Evolutionary conservation across 2,797 vertebrate genomes (phyloP).

Genomic region (Macrochelys suwanniensis): DNA sequence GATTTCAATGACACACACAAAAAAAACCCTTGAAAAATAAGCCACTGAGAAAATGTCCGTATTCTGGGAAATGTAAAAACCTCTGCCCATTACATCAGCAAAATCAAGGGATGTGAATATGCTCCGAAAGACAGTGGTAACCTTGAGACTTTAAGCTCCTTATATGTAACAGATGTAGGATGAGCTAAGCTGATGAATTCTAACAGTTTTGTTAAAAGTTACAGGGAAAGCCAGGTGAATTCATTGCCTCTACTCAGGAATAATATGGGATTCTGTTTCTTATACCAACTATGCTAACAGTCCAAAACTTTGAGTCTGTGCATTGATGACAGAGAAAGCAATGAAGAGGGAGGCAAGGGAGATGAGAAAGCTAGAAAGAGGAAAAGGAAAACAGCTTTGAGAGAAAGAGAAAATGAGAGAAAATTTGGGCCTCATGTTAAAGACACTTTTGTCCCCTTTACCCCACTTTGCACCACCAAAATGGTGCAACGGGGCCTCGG

Average conservation of each 20-base stretch:
- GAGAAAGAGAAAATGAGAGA: neutral
- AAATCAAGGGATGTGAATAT: neutral
- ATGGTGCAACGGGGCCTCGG: neutral
- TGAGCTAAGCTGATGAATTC: neutral
- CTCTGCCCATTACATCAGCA: neutral
- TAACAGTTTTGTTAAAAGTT: neutral
- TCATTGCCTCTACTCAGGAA: neutral
- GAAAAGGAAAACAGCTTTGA: neutral
- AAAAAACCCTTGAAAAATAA: neutral
- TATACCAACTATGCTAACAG: neutral
- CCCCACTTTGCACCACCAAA: accelerated
- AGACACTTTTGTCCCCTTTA: neutral
- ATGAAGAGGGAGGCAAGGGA: neutral
- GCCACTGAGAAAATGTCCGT: neutral
- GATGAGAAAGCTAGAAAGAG: neutral
- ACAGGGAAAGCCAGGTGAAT: neutral
- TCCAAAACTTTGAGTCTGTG: neutral
- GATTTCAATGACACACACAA: neutral
- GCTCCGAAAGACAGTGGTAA: neutral
- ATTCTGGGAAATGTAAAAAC: neutral
- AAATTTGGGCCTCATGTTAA: neutral
- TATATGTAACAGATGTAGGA: neutral
- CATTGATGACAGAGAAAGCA: neutral
- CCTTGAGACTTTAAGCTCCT: neutral
- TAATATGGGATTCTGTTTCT: neutral